Conservation (phyloP, 2,797 vertebrate species). For the Pseudopleuronectes americanus region DNA sequence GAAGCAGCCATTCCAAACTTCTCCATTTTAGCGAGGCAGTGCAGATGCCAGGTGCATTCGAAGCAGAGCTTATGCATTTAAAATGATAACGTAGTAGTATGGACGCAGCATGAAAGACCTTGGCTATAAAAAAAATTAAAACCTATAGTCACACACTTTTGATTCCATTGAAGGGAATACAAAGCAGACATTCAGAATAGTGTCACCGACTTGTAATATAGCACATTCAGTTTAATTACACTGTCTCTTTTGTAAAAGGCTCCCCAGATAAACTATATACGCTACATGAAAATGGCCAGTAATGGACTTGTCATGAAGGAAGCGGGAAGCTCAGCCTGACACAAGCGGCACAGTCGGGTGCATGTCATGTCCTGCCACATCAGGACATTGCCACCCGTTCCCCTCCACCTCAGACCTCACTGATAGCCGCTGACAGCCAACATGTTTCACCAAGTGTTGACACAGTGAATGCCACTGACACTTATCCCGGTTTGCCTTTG, state of each 20-base stretch:
- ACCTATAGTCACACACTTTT: constrained; percentile 34
- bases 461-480: constrained; percentile 70
- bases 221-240: constrained; percentile 50
- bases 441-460: constrained; percentile 76
- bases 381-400: constrained; percentile 60
- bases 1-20: too few species aligned
- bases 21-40: too few species aligned
- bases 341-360: constrained; percentile 68
- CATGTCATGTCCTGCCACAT: constrained; percentile 76
- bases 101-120: too few species aligned
- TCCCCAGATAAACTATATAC: constrained; percentile 26
- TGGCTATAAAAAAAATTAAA: not conserved
- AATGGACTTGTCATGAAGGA: constrained; percentile 74
- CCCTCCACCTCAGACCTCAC: constrained; percentile 54
- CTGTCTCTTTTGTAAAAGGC: constrained; percentile 50
- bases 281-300: constrained; percentile 49
- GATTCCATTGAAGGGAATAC: constrained; percentile 35
- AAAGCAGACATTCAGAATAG: constrained; percentile 45
- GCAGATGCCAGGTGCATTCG: too few species aligned
- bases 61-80: too few species aligned
- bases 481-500: constrained; percentile 74
- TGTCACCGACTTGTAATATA: constrained; percentile 39
- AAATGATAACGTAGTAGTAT: too few species aligned
- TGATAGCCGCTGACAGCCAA: constrained; percentile 73
- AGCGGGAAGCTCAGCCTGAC: constrained; percentile 64